Evolutionary conservation across 2,888 invertebrate genomes (phyloP).

Genomic region (Monopis laevigella): DNA sequence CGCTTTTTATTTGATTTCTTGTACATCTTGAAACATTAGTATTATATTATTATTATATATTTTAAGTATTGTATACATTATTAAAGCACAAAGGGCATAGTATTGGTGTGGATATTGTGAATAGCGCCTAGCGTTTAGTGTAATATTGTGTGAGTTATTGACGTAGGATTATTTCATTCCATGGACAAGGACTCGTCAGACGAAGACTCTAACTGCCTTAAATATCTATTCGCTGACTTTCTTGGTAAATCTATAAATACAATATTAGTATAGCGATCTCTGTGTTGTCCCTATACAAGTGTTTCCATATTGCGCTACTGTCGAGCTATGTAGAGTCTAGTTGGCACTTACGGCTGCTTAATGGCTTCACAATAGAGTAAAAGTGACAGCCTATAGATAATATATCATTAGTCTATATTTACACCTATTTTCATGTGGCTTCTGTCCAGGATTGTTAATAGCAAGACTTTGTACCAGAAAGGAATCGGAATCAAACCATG

Average conservation of each 20-base stretch:
- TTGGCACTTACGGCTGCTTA: no score
- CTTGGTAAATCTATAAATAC: slow-evolving; percentile 68
- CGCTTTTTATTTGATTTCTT: slow-evolving; percentile 55
- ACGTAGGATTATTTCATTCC: slow-evolving; percentile 46
- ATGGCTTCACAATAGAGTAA: no score
- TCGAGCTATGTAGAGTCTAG: no score
- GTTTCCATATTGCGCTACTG: background rate
- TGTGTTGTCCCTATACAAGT: slow-evolving; percentile 35
- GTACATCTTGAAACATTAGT: no score
- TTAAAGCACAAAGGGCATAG: no score
- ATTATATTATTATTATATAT: no score
- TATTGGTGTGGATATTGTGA: no score
- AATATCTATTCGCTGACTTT: slow-evolving; percentile 74
- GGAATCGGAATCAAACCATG: slow-evolving; percentile 20
- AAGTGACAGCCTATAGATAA: no score
- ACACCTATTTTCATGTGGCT: slow-evolving; percentile 19
- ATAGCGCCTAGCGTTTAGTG: no score
- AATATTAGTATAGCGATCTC: slow-evolving; percentile 46
- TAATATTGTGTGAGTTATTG: slow-evolving; percentile 25
- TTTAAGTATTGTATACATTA: no score
- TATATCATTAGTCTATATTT: background rate
- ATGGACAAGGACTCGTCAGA: slow-evolving; percentile 55
- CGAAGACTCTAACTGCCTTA: slow-evolving; percentile 74
- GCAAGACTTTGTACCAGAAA: slow-evolving; percentile 37
- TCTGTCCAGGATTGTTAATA: slow-evolving; percentile 50